Base-by-base conservation (phyloP, 2,797 vertebrate species). In the Notolepis coatsorum region DNA sequence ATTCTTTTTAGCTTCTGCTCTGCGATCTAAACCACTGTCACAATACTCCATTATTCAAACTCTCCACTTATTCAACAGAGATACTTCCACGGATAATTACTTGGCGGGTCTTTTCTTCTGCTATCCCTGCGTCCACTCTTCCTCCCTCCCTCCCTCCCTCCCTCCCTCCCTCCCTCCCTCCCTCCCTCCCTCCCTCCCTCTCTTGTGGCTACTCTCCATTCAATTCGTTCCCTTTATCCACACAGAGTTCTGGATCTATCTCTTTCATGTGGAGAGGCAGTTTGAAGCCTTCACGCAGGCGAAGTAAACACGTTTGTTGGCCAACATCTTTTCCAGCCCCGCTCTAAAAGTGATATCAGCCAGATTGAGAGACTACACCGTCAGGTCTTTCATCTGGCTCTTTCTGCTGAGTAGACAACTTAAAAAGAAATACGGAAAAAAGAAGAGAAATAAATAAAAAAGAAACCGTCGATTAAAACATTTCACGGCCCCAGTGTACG, bases 291-390 rank as follows among this genome's bases (percentile, higher is more conserved):
- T 70, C 71, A 53, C 65, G 45, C 49, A 47, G 61, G 47, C 55
- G 62, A 52, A 62, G 68, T 61, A 65, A 77, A 75, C 31, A 35
- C 72, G 70, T 84, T 80, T 75, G 55, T 35, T 28, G 58, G 68
- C 70, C 70, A 41, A 52, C 62, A 1, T 55, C 53, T 33, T 49
- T 12, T 27, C 13, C 31, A 6, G 2, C 7, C 31, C 31, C 5
- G 7, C 13, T n/a, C n/a, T n/a, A n/a, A n/a, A 35, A 35, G 31
- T 35, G 31, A 35, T 2, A 53, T 55, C 48, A 31, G 21, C 20
- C 3, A 12, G 60, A 68, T 35, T 74, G 72, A 75, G 59, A 35
- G 54, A 23, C 65, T 50, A 51, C 67, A 45, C 50, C 7, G 13
- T 1, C 17, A 2, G 2, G 17, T 42, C 18, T 35, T 47, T 47